Evolutionary conservation across 2,888 invertebrate species (phyloP), one percentile per base, ranked within the genome.

Genomic region (Melipona bicolor): DNA sequence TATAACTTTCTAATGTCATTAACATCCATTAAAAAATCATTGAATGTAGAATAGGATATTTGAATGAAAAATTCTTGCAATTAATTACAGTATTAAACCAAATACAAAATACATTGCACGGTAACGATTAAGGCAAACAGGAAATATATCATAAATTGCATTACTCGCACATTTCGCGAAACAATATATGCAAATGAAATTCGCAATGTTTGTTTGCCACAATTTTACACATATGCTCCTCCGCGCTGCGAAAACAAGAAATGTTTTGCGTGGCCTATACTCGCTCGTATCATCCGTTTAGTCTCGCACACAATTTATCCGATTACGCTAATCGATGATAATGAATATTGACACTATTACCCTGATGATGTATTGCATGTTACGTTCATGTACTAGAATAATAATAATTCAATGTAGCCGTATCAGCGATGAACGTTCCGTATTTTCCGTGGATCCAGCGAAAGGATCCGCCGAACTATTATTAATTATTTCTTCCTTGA

Each of bases 261-360:
- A n/a, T 49, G 24, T 56, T 52, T 36, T 24, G 1, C 9, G 32
- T 15, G 2, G 19, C 32, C 27, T 19, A 6, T 2, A 17, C 17
- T 21, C 11, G 11, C n/a, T 27, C 13, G 32, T 59, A n/a, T 61
- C 24, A 4, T 54, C n/a, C 19, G 27, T 5, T 54, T 54, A 24
- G 19, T 64, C 49, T 74, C 69, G 36, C 49, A 61, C 49, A 43
- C 32, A 68, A 78, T 82, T 68, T 59, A 56, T 62, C 52, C 17
- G 78, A 78, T 78, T 84, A 56, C 59, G 52, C 24, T 82, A 82
- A 84, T 78, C 67, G 50, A 24, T 54, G 68, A 49, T 67, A 56
- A 71, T 43, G 54, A 64, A 59, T 50, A 49, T 68, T 59, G 27
- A 43, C 27, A 50, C 50, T 67, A 67, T 64, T 68, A 72, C 64